Base-by-base conservation (phyloP, 2,888 invertebrate genomes). In the Ophion slaviceki region DNA sequence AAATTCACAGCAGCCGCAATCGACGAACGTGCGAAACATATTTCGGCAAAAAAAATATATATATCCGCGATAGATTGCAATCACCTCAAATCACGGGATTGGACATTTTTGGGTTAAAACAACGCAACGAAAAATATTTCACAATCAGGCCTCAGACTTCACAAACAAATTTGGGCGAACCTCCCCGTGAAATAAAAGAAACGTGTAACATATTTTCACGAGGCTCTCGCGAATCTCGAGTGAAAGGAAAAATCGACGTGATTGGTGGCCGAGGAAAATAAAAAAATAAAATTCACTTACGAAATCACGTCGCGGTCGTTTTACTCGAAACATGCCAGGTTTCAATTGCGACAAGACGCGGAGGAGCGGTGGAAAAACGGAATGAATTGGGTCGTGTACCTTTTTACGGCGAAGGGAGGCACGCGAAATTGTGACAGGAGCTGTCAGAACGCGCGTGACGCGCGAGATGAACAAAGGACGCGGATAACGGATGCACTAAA, bases 391-490 rank as follows among this genome's bases (percentile, higher is more conserved):
- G 71, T 77, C 80, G 75, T 32, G 57, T 81, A 68, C 61, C 62
- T 61, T 64, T 82, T 45, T 72, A 40, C 8, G 40, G 57, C 77
- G 80, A 77, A 62, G 61, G 36, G 45, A 72, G 24, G 47, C 57
- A 68, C 79, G 67, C 70, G 62, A 59, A 79, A 83, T 74, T 61
- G 68, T 86, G 86, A 86, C 86, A 86, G 85, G 85, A 85, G 82
- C 86, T 86, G 86, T 86, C 86, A 86, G 70, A 78, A 64, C 57
- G 68, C 80, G 77, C 80, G 86, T 83, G 86, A 86, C 84, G 76
- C 84, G 81, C 64, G 64, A 79, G 66, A 82, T 74, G 86, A 86
- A 86, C 86, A 86, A 86, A 86, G 86, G 86, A 86, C 82, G 82
- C 85, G 86, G 67, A 84, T 82, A 81, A 84, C 71, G 76, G 53